phyloP scores from a whole-genome alignment of 2,888 invertebrate genomes.

The Caenorhabditis doughertyi region DNA sequence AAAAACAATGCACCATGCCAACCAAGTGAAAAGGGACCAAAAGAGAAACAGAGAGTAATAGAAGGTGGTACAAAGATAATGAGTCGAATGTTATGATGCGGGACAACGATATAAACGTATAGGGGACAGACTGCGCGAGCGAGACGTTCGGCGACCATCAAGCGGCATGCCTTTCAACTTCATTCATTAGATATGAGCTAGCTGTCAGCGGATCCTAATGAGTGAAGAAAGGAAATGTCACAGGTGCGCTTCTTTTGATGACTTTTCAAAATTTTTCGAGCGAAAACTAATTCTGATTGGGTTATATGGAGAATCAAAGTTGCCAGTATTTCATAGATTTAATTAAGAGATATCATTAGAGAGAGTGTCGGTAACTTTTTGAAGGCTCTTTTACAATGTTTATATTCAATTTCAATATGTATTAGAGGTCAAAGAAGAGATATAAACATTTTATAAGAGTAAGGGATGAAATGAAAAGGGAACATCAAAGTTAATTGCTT shows the following conservation, averaged over 20 bases:
- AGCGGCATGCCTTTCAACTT: slow-evolving; percentile 61
- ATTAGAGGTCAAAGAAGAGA: neutral
- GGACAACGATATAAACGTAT: slow-evolving; percentile 57
- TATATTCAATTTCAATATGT: too few relatives aligned
- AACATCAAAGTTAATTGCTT: slow-evolving; percentile 62
- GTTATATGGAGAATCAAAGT: too few relatives aligned
- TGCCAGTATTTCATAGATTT: slow-evolving; percentile 11
- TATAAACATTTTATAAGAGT: neutral
- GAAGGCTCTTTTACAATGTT: neutral
- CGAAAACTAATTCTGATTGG: slow-evolving; percentile 40
- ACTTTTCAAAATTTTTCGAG: slow-evolving; percentile 29
- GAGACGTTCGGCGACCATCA: slow-evolving; percentile 12
- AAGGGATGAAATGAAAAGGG: neutral
- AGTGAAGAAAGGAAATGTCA: slow-evolving; percentile 21
- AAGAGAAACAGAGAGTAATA: neutral
- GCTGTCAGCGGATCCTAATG: slow-evolving; percentile 58
- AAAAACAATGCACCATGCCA: slow-evolving; percentile 54
- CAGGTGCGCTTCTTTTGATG: slow-evolving; percentile 37
- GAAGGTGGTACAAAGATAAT: slow-evolving; percentile 44
- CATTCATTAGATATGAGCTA: slow-evolving; percentile 62
- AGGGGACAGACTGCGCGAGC: neutral
- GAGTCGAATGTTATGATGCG: slow-evolving; percentile 64
- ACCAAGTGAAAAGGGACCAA: neutral
- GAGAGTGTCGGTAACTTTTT: neutral
- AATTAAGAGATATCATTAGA: slow-evolving; percentile 25